Evolutionary conservation across 2,113 vertebrate species (phyloP).

Genomic region (Hippocampus comes): DNA sequence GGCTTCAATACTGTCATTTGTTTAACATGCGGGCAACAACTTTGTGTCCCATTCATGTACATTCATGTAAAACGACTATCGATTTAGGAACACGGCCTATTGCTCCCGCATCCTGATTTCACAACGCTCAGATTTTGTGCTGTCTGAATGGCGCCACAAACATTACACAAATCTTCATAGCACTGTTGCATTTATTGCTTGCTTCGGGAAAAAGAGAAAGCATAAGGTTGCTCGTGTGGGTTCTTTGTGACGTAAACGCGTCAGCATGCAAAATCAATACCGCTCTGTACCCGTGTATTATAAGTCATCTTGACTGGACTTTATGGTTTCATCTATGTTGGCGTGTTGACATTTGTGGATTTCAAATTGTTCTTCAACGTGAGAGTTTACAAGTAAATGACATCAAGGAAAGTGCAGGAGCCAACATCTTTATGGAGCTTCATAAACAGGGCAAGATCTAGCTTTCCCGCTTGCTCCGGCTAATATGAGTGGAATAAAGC

Average conservation of each 20-base stretch:
- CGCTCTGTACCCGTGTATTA: background rate
- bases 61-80: slow-evolving; percentile 30
- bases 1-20: slow-evolving; percentile 14
- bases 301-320: background rate
- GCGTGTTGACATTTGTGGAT: slow-evolving; percentile 2
- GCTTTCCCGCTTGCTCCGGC: slow-evolving; percentile 38
- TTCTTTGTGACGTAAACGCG: slow-evolving; percentile 64
- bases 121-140: slow-evolving; percentile 21
- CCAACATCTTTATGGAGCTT: slow-evolving; percentile 50
- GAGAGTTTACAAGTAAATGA: background rate
- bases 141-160: slow-evolving; percentile 30
- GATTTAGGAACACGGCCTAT: slow-evolving; percentile 8
- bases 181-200: slow-evolving; percentile 38
- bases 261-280: slow-evolving; percentile 35
- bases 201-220: slow-evolving; percentile 41
- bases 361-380: background rate
- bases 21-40: slow-evolving; percentile 19
- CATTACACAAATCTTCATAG: slow-evolving; percentile 28
- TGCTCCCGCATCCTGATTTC: slow-evolving; percentile 6
- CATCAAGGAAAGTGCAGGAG: slow-evolving; percentile 10
- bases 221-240: slow-evolving; percentile 42
- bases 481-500: slow-evolving; percentile 65
- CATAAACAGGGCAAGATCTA: slow-evolving; percentile 50
- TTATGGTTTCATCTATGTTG: slow-evolving; percentile 1
- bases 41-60: slow-evolving; percentile 18